Percentiles rank a stretch among this genome's conserved stretches.
Evolutionary conservation across 1,140 invertebrate species (phyloP).

Genomic region (Leptinotarsa texana): DNA sequence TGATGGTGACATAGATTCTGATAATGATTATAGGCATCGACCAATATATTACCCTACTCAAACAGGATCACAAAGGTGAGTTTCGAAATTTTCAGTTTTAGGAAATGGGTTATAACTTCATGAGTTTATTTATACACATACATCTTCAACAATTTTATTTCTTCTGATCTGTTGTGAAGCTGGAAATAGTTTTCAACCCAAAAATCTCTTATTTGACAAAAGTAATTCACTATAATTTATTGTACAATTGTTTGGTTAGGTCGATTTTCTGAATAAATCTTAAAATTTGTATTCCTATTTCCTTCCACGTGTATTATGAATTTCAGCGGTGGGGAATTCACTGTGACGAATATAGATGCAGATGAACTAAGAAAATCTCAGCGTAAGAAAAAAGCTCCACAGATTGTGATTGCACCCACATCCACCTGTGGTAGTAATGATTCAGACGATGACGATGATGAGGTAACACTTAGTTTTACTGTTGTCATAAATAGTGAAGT

Average conservation of each 20-base stretch:
- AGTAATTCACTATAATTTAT: no score
- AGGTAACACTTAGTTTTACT: conserved; percentile 52
- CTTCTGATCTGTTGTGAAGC: no score
- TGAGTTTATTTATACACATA: no score
- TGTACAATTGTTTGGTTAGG: no score
- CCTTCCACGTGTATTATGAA: background rate
- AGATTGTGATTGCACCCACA: conserved; percentile 59
- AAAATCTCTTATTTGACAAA: no score
- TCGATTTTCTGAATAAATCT: no score
- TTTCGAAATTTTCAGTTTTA: background rate
- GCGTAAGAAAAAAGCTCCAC: conserved; percentile 59
- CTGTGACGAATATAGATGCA: conserved; percentile 84
- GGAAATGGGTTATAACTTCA: no score
- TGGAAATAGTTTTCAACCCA: no score
- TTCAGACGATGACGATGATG: conserved; percentile 78
- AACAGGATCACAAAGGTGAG: conserved; percentile 54
- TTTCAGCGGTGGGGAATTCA: conserved; percentile 69
- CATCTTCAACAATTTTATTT: no score
- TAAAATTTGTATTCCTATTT: background rate
- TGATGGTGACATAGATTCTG: conserved; percentile 84
- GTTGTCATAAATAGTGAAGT: background rate
- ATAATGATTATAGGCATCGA: conserved; percentile 60
- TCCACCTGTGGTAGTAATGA: conserved; percentile 74
- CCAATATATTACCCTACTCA: conserved; percentile 60
- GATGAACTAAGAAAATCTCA: conserved; percentile 80